A percentile compares a stretch with the other conserved stretches of the same genome.
These are phyloP conservation scores for Teleopsis dalmanni DNA, from an alignment of 1,140 invertebrate species.

Conservation along the genomic window DNA sequence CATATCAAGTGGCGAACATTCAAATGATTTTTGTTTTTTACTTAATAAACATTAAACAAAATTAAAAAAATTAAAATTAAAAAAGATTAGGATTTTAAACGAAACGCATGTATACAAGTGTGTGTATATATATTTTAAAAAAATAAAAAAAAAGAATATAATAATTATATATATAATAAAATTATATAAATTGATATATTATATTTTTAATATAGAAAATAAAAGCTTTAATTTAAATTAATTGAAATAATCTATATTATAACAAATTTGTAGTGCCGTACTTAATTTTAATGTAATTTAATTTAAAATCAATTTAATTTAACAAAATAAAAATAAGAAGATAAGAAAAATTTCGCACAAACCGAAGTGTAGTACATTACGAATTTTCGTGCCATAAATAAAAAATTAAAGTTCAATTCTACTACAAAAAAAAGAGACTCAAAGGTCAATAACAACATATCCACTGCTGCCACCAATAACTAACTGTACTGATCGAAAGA, in stretches of 20 bases:
- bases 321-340: background rate
- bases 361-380: background rate
- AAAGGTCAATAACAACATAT: background rate
- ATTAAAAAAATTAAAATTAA: background rate
- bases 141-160: background rate
- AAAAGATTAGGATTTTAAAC: no score
- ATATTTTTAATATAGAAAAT: background rate
- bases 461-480: background rate
- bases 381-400: background rate
- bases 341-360: background rate
- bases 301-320: background rate
- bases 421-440: background rate
- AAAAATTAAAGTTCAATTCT: background rate
- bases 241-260: background rate
- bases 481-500: no score
- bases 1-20: conserved; percentile 45
- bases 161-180: no score
- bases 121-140: background rate
- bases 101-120: background rate
- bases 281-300: conserved; percentile 8
- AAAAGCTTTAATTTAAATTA: no score
- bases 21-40: no score
- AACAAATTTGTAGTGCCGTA: conserved; percentile 2
- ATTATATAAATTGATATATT: background rate
- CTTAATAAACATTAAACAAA: background rate